phyloP scores from a whole-genome alignment of 2,113 vertebrate genomes.

The Nanorana parkeri region DNA sequence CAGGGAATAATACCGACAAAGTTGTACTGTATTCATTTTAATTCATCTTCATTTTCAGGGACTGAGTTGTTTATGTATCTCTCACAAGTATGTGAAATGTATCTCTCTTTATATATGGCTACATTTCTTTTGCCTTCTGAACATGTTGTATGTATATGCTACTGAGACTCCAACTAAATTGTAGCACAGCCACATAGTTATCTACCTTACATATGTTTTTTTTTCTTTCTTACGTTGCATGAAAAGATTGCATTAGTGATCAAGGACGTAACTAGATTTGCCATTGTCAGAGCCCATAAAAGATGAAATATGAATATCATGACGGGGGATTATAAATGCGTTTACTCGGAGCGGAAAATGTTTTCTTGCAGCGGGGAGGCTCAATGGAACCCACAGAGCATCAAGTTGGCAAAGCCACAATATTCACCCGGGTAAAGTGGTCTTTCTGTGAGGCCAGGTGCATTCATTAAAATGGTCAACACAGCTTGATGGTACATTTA shows the following conservation, averaged over 20 bases:
- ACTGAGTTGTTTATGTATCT: not conserved
- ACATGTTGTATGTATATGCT: not conserved
- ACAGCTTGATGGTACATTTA: conserved; percentile 36
- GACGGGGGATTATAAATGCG: not conserved
- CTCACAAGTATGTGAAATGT: not conserved
- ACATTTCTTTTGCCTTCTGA: not conserved
- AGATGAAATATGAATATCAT: conserved; percentile 13
- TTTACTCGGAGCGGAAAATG: not conserved
- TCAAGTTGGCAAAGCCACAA: conserved; percentile 27
- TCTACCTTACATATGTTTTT: not conserved
- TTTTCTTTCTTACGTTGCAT: not conserved
- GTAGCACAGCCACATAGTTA: not conserved
- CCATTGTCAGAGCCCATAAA: not conserved
- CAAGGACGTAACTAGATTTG: conserved; percentile 3
- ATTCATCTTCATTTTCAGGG: no score
- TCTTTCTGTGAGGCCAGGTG: conserved; percentile 19
- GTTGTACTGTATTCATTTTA: no score
- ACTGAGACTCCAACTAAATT: not conserved
- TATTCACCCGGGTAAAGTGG: conserved; percentile 15
- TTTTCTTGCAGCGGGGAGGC: not conserved
- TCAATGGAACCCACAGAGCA: conserved; percentile 8
- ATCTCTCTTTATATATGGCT: not conserved
- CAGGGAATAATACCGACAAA: no score
- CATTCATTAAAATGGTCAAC: conserved; percentile 31
- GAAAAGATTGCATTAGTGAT: conserved; percentile 12